Base-by-base conservation (phyloP, 2,113 vertebrate genomes). In the Eurypyga helias region DNA sequence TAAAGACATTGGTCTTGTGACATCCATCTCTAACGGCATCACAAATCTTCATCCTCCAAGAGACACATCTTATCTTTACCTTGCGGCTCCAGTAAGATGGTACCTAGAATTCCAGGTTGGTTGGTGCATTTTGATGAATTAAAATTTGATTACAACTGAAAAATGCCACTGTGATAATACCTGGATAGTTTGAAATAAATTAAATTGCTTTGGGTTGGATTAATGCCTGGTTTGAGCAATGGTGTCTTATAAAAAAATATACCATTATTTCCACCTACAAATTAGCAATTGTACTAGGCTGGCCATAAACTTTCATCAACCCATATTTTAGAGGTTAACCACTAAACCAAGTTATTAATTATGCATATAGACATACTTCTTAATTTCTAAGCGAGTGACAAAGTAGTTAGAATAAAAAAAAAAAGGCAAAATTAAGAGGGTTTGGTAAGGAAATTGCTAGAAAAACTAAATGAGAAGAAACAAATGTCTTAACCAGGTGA, bases 341-440 rank as follows among this genome's bases (percentile, higher is more conserved):
- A 52, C 46, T 72, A 79, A 92, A 88, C 10, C n/a, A 69, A 73
- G 17, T 79, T 80, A 57, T 92, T 76, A 80, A 61, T 88, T 90
- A 83, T 36, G 16, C 10, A 46, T 13, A 8, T 46, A 71, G 61
- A 67, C 23, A 43, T 62, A 49, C 69, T 49, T 79, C 7, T 18
- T 61, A 61, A 41, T 76, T 83, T 92, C 57, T 64, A 65, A 90
- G 90, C 65, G 23, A 82, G 45, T 55, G 43, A 20, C 25, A 89
- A 93, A 82, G 34, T 29, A 83, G 13, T 61, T 41, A 79, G 23
- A 67, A 36, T 67, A 65, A 51, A 34, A 49, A 24, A 15, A 61
- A 48, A 48, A 45, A 49, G 83, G 5, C 4, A 73, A 57, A 75
- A 81, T 57, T 2, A 64, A 82, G 10, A 55, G 4, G 61, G 11